Percentiles rank a stretch among this genome's conserved stretches.
Evolutionary conservation across 2,113 vertebrate genomes (phyloP).

Genomic region (Oryctolagus cuniculus): mOryCun1.1 NC_091435.1:48343001-48343500

Average conservation of each 20-base stretch:
- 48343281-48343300: background rate
- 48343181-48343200: background rate
- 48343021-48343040: background rate
- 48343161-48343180: background rate
- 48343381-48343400: background rate
- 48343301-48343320: background rate
- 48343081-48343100: background rate
- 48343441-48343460: background rate
- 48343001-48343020: background rate
- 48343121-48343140: background rate
- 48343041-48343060: background rate
- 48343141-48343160: background rate
- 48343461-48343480: constrained; percentile 15
- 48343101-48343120: background rate
- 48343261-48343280: background rate
- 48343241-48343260: no score
- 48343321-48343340: background rate
- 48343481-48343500: background rate
- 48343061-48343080: background rate
- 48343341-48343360: background rate
- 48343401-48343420: background rate
- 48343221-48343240: background rate
- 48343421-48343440: constrained; percentile 1
- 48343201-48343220: background rate
- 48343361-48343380: background rate